These are phyloP conservation scores for Drosophila bipectinata DNA, from an alignment of 1,140 invertebrate species.

Conservation along the genomic window DNA sequence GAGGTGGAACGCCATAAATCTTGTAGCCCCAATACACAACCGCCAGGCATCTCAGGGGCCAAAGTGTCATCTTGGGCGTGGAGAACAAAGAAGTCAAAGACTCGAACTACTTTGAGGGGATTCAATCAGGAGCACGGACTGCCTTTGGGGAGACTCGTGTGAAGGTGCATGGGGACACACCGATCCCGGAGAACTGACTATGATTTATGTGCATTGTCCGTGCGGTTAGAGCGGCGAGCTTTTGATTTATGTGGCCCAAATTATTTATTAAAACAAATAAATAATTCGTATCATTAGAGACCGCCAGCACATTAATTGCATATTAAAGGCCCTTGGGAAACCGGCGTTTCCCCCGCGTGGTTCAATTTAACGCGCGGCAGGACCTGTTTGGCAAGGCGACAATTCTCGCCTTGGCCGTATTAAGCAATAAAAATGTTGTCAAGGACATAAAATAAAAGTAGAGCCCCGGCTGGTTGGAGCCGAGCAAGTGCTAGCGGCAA, in stretches of 20 bases:
- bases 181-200: constrained; percentile 29
- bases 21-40: neutral
- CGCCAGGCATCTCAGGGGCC: constrained; percentile 9
- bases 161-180: neutral
- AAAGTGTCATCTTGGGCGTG: constrained; percentile 27
- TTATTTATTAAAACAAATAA: constrained; percentile 66
- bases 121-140: constrained; percentile 46
- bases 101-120: constrained; percentile 24
- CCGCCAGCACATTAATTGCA: constrained; percentile 65
- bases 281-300: constrained; percentile 49
- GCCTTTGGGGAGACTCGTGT: neutral
- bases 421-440: constrained; percentile 40
- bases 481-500: constrained; percentile 10
- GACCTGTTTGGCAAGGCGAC: constrained; percentile 2
- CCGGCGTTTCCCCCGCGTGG: constrained; percentile 50
- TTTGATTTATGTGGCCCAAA: constrained; percentile 63
- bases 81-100: neutral
- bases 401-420: neutral
- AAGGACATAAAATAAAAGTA: constrained; percentile 69
- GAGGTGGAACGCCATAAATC: constrained; percentile 18
- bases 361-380: neutral
- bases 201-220: constrained; percentile 62
- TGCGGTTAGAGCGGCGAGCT: constrained; percentile 26
- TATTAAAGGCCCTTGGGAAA: constrained; percentile 66
- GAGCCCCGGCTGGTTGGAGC: constrained; percentile 21